phyloP scores from a whole-genome alignment of 1,140 invertebrate genomes.

The Stegodyphus dumicola region DNA sequence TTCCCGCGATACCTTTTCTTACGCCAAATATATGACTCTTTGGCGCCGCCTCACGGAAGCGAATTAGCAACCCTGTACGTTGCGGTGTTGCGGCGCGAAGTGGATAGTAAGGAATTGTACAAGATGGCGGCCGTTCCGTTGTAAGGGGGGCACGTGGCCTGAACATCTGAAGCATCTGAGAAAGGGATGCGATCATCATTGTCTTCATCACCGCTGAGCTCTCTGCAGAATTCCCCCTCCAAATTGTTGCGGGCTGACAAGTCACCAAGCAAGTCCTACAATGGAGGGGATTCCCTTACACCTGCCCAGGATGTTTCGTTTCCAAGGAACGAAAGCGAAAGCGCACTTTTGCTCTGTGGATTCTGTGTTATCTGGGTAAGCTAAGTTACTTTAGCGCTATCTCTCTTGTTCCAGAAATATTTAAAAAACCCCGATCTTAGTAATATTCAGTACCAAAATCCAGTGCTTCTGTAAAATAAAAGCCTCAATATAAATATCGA shows the following conservation, averaged over 20 bases:
- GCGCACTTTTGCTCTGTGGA: neutral
- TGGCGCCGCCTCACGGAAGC: no score
- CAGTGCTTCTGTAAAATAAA: no score
- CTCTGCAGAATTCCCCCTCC: neutral
- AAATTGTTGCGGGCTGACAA: neutral
- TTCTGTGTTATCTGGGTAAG: conserved; percentile 23
- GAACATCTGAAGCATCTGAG: neutral
- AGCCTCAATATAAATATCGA: no score
- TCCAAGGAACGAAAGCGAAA: no score
- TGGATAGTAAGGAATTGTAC: neutral
- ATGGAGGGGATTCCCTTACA: neutral
- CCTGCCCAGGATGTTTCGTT: neutral
- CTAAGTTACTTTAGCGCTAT: no score
- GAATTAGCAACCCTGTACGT: neutral
- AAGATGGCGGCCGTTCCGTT: conserved; percentile 12
- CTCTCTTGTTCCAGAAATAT: no score
- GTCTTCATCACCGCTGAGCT: conserved; percentile 6
- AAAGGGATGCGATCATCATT: conserved; percentile 2
- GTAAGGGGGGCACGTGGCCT: neutral
- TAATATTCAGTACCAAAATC: no score
- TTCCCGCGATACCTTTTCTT: no score
- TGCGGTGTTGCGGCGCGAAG: neutral
- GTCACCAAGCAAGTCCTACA: conserved; percentile 20
- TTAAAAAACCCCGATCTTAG: no score
- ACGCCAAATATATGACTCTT: no score